Evolutionary conservation across 2,113 vertebrate genomes (phyloP), one percentile per base, ranked within the genome.

Genomic region (Carassius carassius): DNA sequence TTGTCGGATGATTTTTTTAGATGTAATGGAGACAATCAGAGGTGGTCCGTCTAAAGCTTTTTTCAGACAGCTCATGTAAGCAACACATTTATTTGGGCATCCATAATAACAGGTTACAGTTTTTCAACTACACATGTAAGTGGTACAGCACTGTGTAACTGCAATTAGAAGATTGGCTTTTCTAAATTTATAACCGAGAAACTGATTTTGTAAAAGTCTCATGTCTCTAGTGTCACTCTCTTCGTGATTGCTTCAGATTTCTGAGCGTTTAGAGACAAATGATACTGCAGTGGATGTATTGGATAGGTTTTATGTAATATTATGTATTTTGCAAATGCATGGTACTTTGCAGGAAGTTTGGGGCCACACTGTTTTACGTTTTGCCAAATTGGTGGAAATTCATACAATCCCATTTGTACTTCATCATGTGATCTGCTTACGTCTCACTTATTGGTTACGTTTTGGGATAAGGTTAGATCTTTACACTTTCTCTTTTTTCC

Each of bases 1-100:
- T 72, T 23, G 67, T 41, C 29, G 3, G 21, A 11, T 58, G 81
- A 72, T 81, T 25, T 75, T 79, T 79, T 60, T 65, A 49, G 14
- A 11, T 0, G 16, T 82, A 74, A 81, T 86, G 78, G 21, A 86
- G 72, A 81, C 47, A 35, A 12, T 79, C 56, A 62, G 54, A 73
- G 17, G 13, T 51, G 78, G 51, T 74, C 41, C 67, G 58, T 81
- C 35, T 65, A 37, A 23, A 51, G 47, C 51, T 12, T 23, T 21
- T 37, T 37, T 73, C 51, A 58, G 4, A 58, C 32, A 32, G 79
- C 44, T 54, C 23, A 77, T 10, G 49, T 75, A 75, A 56, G 74
- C 74, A 21, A 16, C 74, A 77, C 23, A 32, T 77, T 77, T 77
- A 77, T 56, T 17, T 77, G 5, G 1, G 16, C 16, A 0, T 16